Evolutionary conservation across 2,797 vertebrate species (phyloP).

Genomic region (Argentina silus): DNA sequence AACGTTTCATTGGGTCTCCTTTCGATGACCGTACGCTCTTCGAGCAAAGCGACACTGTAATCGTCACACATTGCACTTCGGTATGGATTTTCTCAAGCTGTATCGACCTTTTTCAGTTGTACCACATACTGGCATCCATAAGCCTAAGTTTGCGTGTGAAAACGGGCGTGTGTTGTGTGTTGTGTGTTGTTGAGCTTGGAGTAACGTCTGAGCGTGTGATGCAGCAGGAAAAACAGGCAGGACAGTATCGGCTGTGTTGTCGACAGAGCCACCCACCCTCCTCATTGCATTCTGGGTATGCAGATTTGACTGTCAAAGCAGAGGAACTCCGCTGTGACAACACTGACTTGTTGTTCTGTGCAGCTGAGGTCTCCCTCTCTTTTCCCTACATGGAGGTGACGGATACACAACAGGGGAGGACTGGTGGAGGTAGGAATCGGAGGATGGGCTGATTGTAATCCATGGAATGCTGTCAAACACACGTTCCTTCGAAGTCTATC

Average conservation of each 20-base stretch:
- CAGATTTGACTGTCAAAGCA: slow-evolving; percentile 43
- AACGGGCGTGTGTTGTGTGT: neutral
- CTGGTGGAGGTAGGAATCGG: neutral
- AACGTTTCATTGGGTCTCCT: neutral
- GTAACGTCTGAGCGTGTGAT: neutral
- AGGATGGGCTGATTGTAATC: too few species aligned
- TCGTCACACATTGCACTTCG: neutral
- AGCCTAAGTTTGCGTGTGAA: neutral
- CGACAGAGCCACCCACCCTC: neutral
- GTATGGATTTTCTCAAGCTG: neutral
- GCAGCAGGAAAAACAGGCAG: neutral
- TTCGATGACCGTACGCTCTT: neutral
- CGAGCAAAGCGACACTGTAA: neutral
- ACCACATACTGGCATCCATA: neutral
- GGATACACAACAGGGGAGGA: neutral
- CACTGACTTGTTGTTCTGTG: neutral
- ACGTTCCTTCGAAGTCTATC: too few species aligned
- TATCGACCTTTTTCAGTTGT: neutral
- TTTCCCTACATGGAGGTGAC: neutral
- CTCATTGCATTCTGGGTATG: slow-evolving; percentile 23
- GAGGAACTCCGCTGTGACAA: slow-evolving; percentile 2
- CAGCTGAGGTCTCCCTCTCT: neutral
- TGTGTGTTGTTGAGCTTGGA: too few species aligned
- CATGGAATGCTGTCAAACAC: too few species aligned
- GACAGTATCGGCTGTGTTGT: neutral